Evolutionary conservation across 1,140 invertebrate species (phyloP).

Genomic region (Rhynchophorus ferrugineus): DNA sequence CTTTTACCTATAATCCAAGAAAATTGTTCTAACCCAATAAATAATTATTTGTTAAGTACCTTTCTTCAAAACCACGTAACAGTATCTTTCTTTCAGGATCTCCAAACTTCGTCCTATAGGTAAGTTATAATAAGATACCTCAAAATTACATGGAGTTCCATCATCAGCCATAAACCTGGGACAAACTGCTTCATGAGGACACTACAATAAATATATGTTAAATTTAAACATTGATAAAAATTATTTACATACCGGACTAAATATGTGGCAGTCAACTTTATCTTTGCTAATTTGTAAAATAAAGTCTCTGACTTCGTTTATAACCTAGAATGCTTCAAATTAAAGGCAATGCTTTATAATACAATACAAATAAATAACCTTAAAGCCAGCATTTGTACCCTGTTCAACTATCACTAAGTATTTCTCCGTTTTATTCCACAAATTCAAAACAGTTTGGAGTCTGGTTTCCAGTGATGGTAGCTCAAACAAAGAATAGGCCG

Average conservation of each 20-base stretch:
- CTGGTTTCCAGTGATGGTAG: constrained; percentile 57
- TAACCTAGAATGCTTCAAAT: constrained; percentile 38
- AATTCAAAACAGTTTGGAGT: constrained; percentile 61
- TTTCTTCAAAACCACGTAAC: constrained; percentile 74
- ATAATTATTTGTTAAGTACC: constrained; percentile 41
- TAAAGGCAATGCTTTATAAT: background rate
- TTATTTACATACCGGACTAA: constrained; percentile 60
- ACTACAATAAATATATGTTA: no score
- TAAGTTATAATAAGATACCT: constrained; percentile 54
- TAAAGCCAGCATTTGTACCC: constrained; percentile 73
- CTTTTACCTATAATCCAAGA: constrained; percentile 40
- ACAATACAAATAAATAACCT: constrained; percentile 39
- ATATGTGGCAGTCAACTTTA: constrained; percentile 50
- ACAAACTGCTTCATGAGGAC: constrained; percentile 71
- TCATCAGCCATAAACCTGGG: constrained; percentile 53
- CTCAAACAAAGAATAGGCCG: constrained; percentile 76
- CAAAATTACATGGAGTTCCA: constrained; percentile 71
- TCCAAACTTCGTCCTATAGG: constrained; percentile 41
- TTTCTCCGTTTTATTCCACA: constrained; percentile 80
- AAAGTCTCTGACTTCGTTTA: constrained; percentile 70
- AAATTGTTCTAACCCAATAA: background rate
- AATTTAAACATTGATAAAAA: background rate
- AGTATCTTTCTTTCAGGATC: constrained; percentile 47
- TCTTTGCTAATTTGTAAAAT: constrained; percentile 48
- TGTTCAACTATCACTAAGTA: constrained; percentile 80